These are phyloP conservation scores for Alligator mississippiensis DNA, from an alignment of 2,113 vertebrate species.

Conservation along the genomic window DNA sequence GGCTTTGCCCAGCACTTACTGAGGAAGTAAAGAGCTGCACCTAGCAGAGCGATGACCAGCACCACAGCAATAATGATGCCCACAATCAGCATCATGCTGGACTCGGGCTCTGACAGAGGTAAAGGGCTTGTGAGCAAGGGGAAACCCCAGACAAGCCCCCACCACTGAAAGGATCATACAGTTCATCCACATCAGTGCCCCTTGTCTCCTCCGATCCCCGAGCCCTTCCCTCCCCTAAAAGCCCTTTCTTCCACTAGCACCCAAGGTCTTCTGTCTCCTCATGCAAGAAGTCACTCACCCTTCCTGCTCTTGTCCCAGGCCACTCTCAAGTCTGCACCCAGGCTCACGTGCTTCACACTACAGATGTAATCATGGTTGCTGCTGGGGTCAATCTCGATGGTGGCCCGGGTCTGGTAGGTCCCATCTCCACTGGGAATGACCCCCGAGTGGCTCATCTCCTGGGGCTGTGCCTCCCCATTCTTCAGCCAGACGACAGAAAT, in stretches of 20 bases:
- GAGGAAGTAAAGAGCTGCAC: fast-evolving
- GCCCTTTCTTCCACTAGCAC: fast-evolving
- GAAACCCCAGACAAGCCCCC: not conserved
- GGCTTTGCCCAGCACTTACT: not conserved
- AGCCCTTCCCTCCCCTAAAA: fast-evolving
- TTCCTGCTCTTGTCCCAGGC: slow-evolving; percentile 56
- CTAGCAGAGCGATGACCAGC: fast-evolving
- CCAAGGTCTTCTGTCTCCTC: not conserved
- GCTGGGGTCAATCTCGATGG: slow-evolving; percentile 9
- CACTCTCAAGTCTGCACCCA: not conserved
- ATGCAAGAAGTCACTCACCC: not conserved
- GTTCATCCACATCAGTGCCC: too few species aligned
- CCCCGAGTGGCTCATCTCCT: slow-evolving; percentile 32
- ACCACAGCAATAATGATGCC: fast-evolving
- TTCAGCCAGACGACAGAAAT: slow-evolving; percentile 66
- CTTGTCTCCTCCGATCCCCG: not conserved
- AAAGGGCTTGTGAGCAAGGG: not conserved
- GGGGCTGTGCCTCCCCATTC: slow-evolving; percentile 9
- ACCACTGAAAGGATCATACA: too few species aligned
- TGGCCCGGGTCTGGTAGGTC: slow-evolving; percentile 66
- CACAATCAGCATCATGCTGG: fast-evolving
- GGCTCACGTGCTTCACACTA: slow-evolving; percentile 62
- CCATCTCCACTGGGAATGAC: slow-evolving; percentile 59
- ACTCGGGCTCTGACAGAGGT: not conserved
- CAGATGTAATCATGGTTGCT: slow-evolving; percentile 54